These are phyloP conservation scores for Acrocephalus scirpaceus DNA, from an alignment of 2,797 vertebrate genomes.

Conservation along the genomic window DNA sequence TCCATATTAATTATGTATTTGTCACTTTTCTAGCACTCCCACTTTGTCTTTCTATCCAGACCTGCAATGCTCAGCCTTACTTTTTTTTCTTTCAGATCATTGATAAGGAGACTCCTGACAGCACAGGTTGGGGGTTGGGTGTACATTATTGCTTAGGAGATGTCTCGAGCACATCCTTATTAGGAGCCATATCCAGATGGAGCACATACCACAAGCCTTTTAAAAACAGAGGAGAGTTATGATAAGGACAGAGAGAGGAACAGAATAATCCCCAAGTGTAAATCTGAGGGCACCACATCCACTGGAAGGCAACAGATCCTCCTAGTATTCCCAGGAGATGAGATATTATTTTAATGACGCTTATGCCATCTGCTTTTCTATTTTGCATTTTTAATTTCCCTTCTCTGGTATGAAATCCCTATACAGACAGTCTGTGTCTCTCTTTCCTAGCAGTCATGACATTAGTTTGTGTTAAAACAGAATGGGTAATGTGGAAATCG, in stretches of 20 bases:
- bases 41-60: not conserved
- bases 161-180: conserved; percentile 17
- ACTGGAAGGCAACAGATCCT: not conserved
- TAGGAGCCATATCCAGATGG: conserved; percentile 44
- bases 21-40: not conserved
- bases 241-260: conserved; percentile 14
- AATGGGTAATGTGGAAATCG: not conserved
- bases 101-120: not conserved
- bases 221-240: not conserved
- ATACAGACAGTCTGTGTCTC: not conserved
- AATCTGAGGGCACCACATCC: not conserved
- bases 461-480: not conserved
- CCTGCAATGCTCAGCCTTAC: not conserved
- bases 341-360: conserved; percentile 49
- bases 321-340: not conserved
- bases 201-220: conserved; percentile 6
- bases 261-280: conserved; percentile 5
- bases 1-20: not conserved
- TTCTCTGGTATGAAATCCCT: not conserved
- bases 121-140: not conserved
- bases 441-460: not conserved
- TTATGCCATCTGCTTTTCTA: conserved; percentile 43
- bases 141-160: not conserved
- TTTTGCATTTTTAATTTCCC: conserved; percentile 28
- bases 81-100: not conserved